A percentile compares a stretch with the other conserved stretches of the same genome.
Conservation (phyloP, 2,797 vertebrate species). For the Acrossocheilus fasciatus region DNA sequence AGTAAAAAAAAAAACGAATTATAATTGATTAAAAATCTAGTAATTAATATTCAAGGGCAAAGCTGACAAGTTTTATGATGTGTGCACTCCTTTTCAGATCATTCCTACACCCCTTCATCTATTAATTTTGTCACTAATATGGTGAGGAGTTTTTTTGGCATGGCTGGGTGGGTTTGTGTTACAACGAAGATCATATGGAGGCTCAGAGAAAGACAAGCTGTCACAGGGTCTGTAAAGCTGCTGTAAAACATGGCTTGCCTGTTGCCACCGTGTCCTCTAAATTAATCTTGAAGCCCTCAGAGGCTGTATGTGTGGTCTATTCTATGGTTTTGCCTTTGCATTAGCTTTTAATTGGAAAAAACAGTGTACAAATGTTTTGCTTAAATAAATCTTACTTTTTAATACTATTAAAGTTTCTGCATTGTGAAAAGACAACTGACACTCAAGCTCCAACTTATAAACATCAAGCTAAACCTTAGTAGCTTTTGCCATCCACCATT, state of each 20-base stretch:
- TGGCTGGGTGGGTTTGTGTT: slow-evolving; percentile 59
- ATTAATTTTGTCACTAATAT: slow-evolving; percentile 57
- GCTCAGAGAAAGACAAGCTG: slow-evolving; percentile 56
- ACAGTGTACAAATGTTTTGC: too few relatives aligned
- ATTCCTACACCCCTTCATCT: slow-evolving; percentile 20
- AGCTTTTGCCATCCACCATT: too few relatives aligned
- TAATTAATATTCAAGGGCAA: background rate
- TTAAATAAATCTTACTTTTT: background rate
- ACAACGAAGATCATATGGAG: slow-evolving; percentile 65
- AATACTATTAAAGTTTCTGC: background rate
- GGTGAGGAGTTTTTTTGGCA: slow-evolving; percentile 55
- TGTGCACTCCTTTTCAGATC: background rate
- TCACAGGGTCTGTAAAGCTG: slow-evolving; percentile 58
- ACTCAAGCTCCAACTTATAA: background rate
- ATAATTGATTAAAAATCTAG: background rate
- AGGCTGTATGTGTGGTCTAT: background rate
- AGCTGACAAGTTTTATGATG: background rate
- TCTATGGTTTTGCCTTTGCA: background rate
- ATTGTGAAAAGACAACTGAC: background rate
- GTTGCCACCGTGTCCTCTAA: slow-evolving; percentile 45
- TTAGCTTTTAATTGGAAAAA: background rate
- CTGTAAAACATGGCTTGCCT: slow-evolving; percentile 52
- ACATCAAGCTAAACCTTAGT: background rate
- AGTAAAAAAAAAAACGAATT: background rate
- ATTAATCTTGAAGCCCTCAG: slow-evolving; percentile 40